These are phyloP conservation scores for Drosophila subsilvestris DNA, from an alignment of 2,888 invertebrate species.

Conservation along the genomic window DNA sequence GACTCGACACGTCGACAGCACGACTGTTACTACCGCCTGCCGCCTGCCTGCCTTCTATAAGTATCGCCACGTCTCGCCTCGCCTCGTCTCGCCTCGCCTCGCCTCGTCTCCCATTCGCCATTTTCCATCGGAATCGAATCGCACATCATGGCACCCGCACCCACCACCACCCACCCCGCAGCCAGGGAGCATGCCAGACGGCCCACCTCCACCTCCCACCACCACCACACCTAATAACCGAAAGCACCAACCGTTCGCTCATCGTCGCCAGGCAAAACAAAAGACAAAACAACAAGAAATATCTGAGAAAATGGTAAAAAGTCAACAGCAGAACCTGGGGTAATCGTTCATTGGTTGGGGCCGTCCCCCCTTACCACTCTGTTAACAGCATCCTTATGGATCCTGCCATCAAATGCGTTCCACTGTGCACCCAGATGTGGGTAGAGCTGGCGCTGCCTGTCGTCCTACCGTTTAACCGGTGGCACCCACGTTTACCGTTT, in stretches of 20 bases:
- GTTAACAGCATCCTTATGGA: constrained; percentile 34
- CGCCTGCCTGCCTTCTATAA: constrained; percentile 12
- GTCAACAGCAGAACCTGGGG: constrained; percentile 36
- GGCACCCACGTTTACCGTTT: not conserved
- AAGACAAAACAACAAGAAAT: constrained; percentile 8
- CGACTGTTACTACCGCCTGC: constrained; percentile 54
- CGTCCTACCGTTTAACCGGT: not conserved
- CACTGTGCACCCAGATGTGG: not conserved
- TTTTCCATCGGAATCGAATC: not conserved
- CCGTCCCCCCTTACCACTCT: not conserved
- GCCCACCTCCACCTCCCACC: not conserved
- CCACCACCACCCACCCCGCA: not conserved
- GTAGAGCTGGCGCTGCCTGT: not conserved
- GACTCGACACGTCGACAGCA: constrained; percentile 73
- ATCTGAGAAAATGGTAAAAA: constrained; percentile 19
- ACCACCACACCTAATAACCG: constrained; percentile 17
- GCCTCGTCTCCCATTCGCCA: no score
- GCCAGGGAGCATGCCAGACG: not conserved
- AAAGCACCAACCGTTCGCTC: constrained; percentile 18
- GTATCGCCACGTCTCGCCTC: not conserved
- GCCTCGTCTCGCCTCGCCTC: not conserved
- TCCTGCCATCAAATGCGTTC: not conserved
- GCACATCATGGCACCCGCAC: not conserved
- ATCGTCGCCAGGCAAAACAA: constrained; percentile 37
- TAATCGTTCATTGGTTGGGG: constrained; percentile 44